A percentile compares a stretch with the other conserved stretches of the same genome.
These are phyloP conservation scores for Cantharis lateralis DNA, from an alignment of 2,888 invertebrate genomes.

Conservation along the genomic window DNA sequence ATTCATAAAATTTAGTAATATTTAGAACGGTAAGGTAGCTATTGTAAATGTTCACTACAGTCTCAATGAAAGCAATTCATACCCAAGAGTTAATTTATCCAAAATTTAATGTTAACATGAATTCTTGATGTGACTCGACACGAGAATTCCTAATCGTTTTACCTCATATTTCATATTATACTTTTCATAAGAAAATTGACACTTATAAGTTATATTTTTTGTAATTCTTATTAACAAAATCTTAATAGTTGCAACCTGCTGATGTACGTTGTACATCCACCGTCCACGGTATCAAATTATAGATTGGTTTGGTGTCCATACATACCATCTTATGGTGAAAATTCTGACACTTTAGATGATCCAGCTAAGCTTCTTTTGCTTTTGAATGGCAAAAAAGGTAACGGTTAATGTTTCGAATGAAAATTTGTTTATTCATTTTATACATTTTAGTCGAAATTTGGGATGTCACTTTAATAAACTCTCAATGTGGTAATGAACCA, in stretches of 20 bases:
- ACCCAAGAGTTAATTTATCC: too few relatives aligned
- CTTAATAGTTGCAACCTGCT: constrained; percentile 61
- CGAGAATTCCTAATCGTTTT: too few relatives aligned
- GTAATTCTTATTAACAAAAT: background rate
- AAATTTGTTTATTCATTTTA: background rate
- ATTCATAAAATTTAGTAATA: too few relatives aligned
- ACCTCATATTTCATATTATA: too few relatives aligned
- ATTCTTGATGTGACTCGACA: too few relatives aligned
- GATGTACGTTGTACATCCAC: constrained; percentile 63
- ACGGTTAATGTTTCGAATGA: background rate
- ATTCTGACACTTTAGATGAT: constrained; percentile 65
- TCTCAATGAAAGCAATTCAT: too few relatives aligned
- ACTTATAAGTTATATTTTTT: background rate
- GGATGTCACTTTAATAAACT: constrained; percentile 58
- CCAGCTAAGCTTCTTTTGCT: constrained; percentile 80
- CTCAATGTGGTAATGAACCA: constrained; percentile 54
- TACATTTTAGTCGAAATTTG: constrained; percentile 59
- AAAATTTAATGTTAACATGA: too few relatives aligned
- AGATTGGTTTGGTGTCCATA: constrained; percentile 92
- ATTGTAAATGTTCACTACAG: too few relatives aligned
- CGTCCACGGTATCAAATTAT: constrained; percentile 41
- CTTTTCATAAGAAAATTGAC: too few relatives aligned
- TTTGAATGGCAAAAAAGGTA: constrained; percentile 73
- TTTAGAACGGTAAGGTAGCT: too few relatives aligned
- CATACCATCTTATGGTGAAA: constrained; percentile 71